Evolutionary conservation across 2,113 vertebrate species (phyloP).

Genomic region (Cariama cristata): DNA sequence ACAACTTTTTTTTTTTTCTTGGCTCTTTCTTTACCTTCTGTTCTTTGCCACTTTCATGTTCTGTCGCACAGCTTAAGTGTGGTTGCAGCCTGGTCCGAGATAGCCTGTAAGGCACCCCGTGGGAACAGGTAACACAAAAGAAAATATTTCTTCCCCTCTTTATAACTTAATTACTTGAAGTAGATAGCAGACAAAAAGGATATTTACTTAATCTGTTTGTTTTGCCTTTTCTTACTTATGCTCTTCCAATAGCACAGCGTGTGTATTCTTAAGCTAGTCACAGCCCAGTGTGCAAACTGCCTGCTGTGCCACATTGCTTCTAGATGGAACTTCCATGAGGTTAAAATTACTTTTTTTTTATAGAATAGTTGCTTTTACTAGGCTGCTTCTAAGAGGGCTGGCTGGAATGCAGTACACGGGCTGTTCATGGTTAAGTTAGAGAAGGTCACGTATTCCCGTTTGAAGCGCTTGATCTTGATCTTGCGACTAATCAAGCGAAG

Average conservation of each 20-base stretch:
- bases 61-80: background rate
- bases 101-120: background rate
- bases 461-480: slow-evolving; percentile 6
- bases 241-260: fast-evolving
- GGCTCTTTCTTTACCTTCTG: background rate
- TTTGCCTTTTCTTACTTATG: background rate
- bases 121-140: background rate
- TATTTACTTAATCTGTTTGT: background rate
- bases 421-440: background rate
- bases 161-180: background rate
- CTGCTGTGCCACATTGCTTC: fast-evolving
- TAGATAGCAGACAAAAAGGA: background rate
- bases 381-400: background rate
- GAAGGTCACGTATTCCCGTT: fast-evolving
- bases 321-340: background rate
- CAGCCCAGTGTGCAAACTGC: background rate
- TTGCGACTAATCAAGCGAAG: background rate
- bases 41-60: background rate
- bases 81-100: background rate
- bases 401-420: background rate
- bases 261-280: background rate
- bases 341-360: background rate
- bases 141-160: background rate
- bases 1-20: background rate
- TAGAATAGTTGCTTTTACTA: background rate